Base-by-base conservation (phyloP, 2,888 invertebrate genomes). In the Neocrepidodera transversa region DNA sequence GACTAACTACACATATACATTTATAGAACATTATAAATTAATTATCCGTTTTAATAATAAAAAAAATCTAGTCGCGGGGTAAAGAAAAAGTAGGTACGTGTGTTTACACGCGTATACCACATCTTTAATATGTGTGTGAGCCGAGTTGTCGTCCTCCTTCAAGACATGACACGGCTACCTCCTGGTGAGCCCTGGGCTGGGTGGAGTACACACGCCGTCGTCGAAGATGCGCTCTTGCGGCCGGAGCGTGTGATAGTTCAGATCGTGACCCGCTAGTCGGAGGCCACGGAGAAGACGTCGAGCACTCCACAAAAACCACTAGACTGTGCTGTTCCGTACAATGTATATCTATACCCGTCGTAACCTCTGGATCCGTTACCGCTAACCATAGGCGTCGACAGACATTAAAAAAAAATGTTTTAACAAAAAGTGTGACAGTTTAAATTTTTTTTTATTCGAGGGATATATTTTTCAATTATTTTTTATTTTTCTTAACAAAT, bases 211-310 rank as follows among this genome's bases (percentile, higher is more conserved):
- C 60, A 49, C 54, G 36, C 35, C 35, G 35, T 51, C 57, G 60
- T 67, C 66, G 72, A 74, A 73, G 72, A 74, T 74, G 72, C 70
- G 72, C 72, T 69, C 23, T 50, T 38, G 51, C 18, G 67, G 48
- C 53, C 68, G 79, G 82, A 82, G 82, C 83, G 83, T 83, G 83
- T 80, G 83, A 83, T 83, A 83, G 83, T 83, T 83, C 83, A 83
- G 82, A 78, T 83, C 83, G 83, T 83, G 83, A 83, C 81, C 71
- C 60, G 65, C 53, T 57, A 62, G 60, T 58, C 60, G 62, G 62
- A 63, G 63, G 58, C 64, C 69, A 56, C 61, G 62, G 10, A 32
- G 55, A 48, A 32, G 54, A 54, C 53, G 53, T 23, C 43, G 59
- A 40, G 69, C 71, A 71, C 73, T 71, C 73, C 66, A 73, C 70